phyloP scores from a whole-genome alignment of 2,888 invertebrate species.

The Lapara coniferarum region DNA sequence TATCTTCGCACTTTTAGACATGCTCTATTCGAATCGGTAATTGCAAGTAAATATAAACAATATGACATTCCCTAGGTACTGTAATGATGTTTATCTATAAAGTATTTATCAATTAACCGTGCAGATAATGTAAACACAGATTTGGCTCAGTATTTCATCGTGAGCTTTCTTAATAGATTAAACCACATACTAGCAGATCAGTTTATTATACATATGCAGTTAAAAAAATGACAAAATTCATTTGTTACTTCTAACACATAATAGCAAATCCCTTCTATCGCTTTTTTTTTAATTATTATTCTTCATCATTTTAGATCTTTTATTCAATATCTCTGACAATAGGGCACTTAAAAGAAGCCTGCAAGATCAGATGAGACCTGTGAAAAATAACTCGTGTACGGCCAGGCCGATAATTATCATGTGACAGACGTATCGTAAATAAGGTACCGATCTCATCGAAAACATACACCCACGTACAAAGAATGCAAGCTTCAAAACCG shows the following conservation, averaged over 20 bases:
- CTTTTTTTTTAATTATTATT: too few species aligned
- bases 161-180: too few species aligned
- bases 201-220: too few species aligned
- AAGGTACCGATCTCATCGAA: slow-evolving; percentile 9
- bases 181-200: too few species aligned
- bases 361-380: background rate
- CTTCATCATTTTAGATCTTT: too few species aligned
- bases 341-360: background rate
- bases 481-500: background rate
- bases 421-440: slow-evolving; percentile 1
- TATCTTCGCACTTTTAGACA: background rate
- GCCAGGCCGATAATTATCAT: background rate
- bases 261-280: too few species aligned
- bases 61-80: background rate
- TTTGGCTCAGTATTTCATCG: too few species aligned
- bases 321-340: background rate
- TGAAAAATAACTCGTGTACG: background rate
- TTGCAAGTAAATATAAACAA: background rate
- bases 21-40: background rate
- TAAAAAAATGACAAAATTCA: too few species aligned
- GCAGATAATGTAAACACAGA: too few species aligned
- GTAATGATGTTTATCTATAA: background rate
- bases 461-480: slow-evolving; percentile 8
- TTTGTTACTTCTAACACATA: too few species aligned
- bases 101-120: too few species aligned